Evolutionary conservation across 2,888 invertebrate species (phyloP).

Genomic region (Parelbella ahira): DNA sequence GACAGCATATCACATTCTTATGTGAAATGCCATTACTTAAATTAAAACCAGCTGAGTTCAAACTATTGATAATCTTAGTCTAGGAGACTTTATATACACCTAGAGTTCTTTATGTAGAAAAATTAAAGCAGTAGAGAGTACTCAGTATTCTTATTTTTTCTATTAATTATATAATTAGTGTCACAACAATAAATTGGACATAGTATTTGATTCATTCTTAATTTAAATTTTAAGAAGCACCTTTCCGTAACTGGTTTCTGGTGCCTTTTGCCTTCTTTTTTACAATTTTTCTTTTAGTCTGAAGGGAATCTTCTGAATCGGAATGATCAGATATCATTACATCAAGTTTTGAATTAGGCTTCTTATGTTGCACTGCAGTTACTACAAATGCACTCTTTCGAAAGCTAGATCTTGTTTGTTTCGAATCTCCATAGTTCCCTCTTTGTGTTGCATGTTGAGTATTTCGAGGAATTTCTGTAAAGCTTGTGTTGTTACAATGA

Average conservation of each 20-base stretch:
- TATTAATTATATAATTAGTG: no score
- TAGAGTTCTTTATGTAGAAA: no score
- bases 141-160: no score
- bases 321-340: constrained; percentile 56
- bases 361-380: constrained; percentile 74
- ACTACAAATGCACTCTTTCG: constrained; percentile 82
- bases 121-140: no score
- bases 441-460: constrained; percentile 45
- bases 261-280: constrained; percentile 68
- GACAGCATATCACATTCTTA: no score
- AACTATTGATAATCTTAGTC: no score
- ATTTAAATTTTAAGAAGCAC: constrained; percentile 50
- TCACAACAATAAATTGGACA: no score
- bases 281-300: constrained; percentile 55
- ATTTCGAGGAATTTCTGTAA: constrained; percentile 66
- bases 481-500: constrained; percentile 63
- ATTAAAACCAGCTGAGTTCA: no score
- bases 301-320: constrained; percentile 69
- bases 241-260: constrained; percentile 54
- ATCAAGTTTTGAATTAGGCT: constrained; percentile 45
- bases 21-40: no score
- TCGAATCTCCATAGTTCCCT: constrained; percentile 42
- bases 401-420: constrained; percentile 70
- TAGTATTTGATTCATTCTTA: constrained; percentile 38
- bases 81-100: no score